phyloP scores from a whole-genome alignment of 2,888 invertebrate species.

The Lasius fuliginosus region DNA sequence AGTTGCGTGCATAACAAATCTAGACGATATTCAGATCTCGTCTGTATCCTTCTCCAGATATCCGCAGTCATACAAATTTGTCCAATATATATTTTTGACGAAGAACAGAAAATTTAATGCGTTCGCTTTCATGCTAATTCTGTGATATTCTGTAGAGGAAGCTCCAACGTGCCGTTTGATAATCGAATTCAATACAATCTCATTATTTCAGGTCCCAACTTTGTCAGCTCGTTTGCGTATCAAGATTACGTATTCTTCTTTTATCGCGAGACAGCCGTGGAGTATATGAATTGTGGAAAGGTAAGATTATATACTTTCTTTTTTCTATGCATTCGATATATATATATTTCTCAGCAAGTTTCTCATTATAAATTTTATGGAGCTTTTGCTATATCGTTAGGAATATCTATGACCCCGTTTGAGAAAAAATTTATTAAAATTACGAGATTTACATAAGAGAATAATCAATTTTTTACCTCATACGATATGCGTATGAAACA shows the following conservation, averaged over 20 bases:
- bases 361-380: not conserved
- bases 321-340: not conserved
- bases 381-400: not conserved
- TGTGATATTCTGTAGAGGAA: not conserved
- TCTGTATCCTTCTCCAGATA: not conserved
- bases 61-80: not conserved
- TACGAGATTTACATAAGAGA: not conserved
- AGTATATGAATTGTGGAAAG: slow-evolving; percentile 97
- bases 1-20: not conserved
- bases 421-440: not conserved
- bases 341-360: not conserved
- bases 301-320: slow-evolving; percentile 84
- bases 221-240: slow-evolving; percentile 95
- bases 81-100: not conserved
- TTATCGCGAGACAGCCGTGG: slow-evolving; percentile 96
- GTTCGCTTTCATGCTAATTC: not conserved
- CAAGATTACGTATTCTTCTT: slow-evolving; percentile 96
- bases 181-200: slow-evolving; percentile 15
- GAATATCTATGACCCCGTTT: not conserved
- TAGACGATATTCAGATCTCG: not conserved
- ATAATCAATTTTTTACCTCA: not conserved
- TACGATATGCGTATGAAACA: not conserved
- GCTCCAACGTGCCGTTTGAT: not conserved
- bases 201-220: slow-evolving; percentile 92
- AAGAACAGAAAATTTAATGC: slow-evolving; percentile 5